Evolutionary conservation across 2,797 vertebrate species (phyloP).

Genomic region (Lemur catta): DNA sequence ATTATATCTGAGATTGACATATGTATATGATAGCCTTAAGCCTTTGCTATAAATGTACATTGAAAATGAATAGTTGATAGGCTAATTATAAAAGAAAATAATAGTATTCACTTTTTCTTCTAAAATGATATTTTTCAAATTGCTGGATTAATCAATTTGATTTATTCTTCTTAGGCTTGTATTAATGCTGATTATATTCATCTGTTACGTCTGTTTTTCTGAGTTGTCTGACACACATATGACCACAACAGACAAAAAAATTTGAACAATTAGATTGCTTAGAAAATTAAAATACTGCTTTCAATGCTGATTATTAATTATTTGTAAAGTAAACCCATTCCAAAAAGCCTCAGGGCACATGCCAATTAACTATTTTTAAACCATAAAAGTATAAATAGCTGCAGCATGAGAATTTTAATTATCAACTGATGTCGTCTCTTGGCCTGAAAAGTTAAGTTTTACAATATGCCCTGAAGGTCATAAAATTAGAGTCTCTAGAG

Average conservation of each 20-base stretch:
- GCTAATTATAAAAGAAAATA: slow-evolving; percentile 39
- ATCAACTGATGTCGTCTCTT: neutral
- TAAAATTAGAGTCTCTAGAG: neutral
- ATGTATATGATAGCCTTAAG: neutral
- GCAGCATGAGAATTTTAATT: neutral
- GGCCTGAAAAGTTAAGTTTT: slow-evolving; percentile 28
- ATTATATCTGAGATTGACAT: slow-evolving; percentile 3
- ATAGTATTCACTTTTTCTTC: slow-evolving; percentile 33
- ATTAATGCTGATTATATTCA: slow-evolving; percentile 32
- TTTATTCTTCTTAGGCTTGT: neutral
- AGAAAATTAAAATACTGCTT: slow-evolving; percentile 45
- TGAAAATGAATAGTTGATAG: neutral
- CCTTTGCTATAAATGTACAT: neutral
- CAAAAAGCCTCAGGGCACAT: neutral
- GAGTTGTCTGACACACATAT: neutral
- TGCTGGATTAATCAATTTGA: neutral
- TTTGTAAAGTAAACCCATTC: slow-evolving; percentile 27
- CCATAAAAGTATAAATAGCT: slow-evolving; percentile 36
- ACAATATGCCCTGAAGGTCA: neutral
- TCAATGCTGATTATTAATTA: slow-evolving; percentile 19
- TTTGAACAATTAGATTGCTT: neutral
- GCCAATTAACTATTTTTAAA: slow-evolving; percentile 54
- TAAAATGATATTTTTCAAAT: slow-evolving; percentile 29
- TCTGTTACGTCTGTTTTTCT: slow-evolving; percentile 19
- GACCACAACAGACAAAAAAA: neutral